These are phyloP conservation scores for Enteromius argenteus DNA, from an alignment of 2,797 vertebrate genomes.

Conservation along the genomic window DNA sequence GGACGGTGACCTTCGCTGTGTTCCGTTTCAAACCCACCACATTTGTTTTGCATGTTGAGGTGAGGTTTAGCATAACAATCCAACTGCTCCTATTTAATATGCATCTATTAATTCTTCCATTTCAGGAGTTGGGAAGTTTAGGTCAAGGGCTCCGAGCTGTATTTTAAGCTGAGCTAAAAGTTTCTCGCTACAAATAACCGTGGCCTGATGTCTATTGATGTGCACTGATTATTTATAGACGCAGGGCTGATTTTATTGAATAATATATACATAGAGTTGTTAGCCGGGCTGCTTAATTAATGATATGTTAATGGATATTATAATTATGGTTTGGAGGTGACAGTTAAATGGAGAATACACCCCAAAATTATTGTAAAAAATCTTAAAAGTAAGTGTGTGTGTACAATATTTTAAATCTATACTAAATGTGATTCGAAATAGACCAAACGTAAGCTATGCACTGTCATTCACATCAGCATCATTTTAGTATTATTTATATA, in stretches of 20 bases:
- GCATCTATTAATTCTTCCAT: conserved; percentile 74
- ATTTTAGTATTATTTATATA: background rate
- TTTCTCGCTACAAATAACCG: conserved; percentile 19
- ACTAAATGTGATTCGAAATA: no score
- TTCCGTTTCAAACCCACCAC: conserved; percentile 77
- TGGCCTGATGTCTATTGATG: conserved; percentile 3
- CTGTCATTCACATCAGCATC: no score
- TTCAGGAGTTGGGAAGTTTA: conserved; percentile 79
- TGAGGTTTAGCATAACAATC: conserved; percentile 82
- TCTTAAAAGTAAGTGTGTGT: no score
- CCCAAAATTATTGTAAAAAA: no score
- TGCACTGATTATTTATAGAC: background rate
- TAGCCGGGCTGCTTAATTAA: background rate
- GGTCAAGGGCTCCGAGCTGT: conserved; percentile 73
- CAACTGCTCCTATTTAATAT: conserved; percentile 73
- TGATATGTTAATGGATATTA: background rate
- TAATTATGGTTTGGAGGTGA: background rate
- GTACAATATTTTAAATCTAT: no score
- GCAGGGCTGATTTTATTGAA: background rate
- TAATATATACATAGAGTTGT: background rate
- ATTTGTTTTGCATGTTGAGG: conserved; percentile 81
- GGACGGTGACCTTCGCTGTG: conserved; percentile 79
- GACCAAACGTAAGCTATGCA: no score
- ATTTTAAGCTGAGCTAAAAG: conserved; percentile 35
- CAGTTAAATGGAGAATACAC: background rate